A percentile compares a stretch with the other conserved stretches of the same genome.
These are phyloP conservation scores for Pelmatolapia mariae DNA, from an alignment of 2,113 vertebrate genomes.

Conservation along the genomic window DNA sequence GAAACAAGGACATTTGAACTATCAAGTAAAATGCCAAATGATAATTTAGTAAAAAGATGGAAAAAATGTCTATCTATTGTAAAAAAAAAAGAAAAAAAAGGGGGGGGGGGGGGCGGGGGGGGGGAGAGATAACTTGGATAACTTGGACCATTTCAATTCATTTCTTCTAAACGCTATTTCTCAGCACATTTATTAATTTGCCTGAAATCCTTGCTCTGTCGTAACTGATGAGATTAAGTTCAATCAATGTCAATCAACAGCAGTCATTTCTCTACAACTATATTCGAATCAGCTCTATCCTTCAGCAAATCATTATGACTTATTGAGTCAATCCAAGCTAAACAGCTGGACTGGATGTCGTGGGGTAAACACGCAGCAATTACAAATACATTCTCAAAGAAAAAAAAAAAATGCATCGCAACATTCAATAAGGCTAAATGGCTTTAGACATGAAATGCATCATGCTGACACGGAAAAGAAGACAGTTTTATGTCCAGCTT, in stretches of 20 bases:
- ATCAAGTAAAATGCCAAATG: slow-evolving; percentile 37
- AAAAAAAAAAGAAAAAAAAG: neutral
- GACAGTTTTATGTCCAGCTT: slow-evolving; percentile 15
- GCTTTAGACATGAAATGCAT: slow-evolving; percentile 1
- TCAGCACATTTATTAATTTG: slow-evolving; percentile 35
- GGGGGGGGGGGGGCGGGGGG: neutral
- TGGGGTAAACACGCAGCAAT: slow-evolving; percentile 18
- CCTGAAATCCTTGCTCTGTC: neutral
- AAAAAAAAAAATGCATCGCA: neutral
- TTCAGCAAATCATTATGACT: slow-evolving; percentile 19
- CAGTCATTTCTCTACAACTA: neutral
- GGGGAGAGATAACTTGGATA: no score
- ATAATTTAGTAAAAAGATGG: slow-evolving; percentile 5
- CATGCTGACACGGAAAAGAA: neutral
- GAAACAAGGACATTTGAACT: slow-evolving; percentile 33
- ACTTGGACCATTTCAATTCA: slow-evolving; percentile 4
- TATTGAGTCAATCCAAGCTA: slow-evolving; percentile 16
- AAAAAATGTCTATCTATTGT: neutral
- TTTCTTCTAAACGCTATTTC: slow-evolving; percentile 16
- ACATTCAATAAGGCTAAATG: neutral
- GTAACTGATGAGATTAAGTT: slow-evolving; percentile 9
- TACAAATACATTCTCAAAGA: slow-evolving; percentile 8
- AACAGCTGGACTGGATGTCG: slow-evolving; percentile 24
- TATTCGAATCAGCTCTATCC: neutral
- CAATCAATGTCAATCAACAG: neutral